Evolutionary conservation across 2,797 vertebrate species (phyloP).

Genomic region (Simalia tracyae): DNA sequence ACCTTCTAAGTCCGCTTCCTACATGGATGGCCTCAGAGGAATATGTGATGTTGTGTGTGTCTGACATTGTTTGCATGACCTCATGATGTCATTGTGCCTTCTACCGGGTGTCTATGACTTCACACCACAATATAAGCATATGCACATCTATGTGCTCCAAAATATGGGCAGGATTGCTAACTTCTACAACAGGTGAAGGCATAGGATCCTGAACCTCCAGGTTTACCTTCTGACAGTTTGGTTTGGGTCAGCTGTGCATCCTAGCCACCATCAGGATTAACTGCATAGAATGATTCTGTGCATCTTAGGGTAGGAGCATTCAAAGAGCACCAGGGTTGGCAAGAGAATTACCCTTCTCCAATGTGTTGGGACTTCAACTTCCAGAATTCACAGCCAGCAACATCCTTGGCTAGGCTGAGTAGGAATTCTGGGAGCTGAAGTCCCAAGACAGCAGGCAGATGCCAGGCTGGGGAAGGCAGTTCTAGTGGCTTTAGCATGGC

Average conservation of each 20-base stretch:
- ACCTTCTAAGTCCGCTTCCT: too few species aligned
- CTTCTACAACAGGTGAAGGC: background rate
- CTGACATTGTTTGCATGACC: too few species aligned
- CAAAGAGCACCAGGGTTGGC: background rate
- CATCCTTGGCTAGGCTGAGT: background rate
- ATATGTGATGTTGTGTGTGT: too few species aligned
- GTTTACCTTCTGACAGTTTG: background rate
- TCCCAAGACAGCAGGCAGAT: background rate
- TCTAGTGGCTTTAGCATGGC: too few species aligned
- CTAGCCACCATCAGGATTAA: too few species aligned
- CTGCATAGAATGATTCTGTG: too few species aligned
- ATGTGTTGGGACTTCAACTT: background rate
- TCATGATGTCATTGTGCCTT: too few species aligned
- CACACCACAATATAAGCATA: background rate
- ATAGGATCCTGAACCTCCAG: background rate
- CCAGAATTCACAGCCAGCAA: too few species aligned
- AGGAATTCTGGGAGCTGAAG: background rate
- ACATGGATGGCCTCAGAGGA: too few species aligned
- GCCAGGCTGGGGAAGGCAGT: too few species aligned
- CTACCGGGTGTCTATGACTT: too few species aligned
- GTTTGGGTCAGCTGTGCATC: background rate
- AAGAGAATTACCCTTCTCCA: background rate
- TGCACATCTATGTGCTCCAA: background rate
- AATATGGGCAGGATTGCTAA: background rate
- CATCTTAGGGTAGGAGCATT: background rate